phyloP scores from a whole-genome alignment of 2,888 invertebrate species.

The Drosophila incognita region DNA sequence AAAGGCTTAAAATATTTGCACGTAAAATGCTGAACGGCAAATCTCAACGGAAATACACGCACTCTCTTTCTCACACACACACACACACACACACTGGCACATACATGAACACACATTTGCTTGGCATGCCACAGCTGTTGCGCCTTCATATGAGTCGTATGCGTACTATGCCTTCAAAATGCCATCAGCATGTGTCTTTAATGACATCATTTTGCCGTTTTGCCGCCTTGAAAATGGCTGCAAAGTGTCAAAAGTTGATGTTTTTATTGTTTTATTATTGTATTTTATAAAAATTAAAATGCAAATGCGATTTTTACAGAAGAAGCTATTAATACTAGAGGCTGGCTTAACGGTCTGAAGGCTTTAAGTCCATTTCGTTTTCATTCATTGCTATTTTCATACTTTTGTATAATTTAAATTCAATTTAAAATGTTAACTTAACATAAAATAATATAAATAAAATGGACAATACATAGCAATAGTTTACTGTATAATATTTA shows the following conservation, averaged over 20 bases:
- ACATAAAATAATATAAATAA: background rate
- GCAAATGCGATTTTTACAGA: constrained; percentile 52
- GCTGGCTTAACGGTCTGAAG: background rate
- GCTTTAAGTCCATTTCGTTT: background rate
- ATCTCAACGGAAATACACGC: constrained; percentile 65
- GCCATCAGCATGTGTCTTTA: constrained; percentile 80
- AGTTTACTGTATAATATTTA: background rate
- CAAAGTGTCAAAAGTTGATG: constrained; percentile 75
- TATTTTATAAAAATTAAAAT: constrained; percentile 62
- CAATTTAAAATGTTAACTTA: background rate
- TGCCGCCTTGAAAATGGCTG: constrained; percentile 62
- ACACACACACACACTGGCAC: constrained; percentile 13
- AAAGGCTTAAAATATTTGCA: constrained; percentile 78
- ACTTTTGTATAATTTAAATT: background rate
- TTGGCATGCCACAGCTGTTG: constrained; percentile 71
- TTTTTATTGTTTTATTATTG: constrained; percentile 77
- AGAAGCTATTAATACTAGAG: background rate
- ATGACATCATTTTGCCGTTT: constrained; percentile 72
- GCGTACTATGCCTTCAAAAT: constrained; percentile 75
- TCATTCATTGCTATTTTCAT: background rate
- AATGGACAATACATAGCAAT: background rate
- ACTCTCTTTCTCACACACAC: constrained; percentile 10
- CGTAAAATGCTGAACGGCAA: constrained; percentile 73
- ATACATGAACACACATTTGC: constrained; percentile 23
- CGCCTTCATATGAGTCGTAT: constrained; percentile 66